These are phyloP conservation scores for Aleadryas rufinucha DNA, from an alignment of 2,113 vertebrate genomes.

Conservation along the genomic window DNA sequence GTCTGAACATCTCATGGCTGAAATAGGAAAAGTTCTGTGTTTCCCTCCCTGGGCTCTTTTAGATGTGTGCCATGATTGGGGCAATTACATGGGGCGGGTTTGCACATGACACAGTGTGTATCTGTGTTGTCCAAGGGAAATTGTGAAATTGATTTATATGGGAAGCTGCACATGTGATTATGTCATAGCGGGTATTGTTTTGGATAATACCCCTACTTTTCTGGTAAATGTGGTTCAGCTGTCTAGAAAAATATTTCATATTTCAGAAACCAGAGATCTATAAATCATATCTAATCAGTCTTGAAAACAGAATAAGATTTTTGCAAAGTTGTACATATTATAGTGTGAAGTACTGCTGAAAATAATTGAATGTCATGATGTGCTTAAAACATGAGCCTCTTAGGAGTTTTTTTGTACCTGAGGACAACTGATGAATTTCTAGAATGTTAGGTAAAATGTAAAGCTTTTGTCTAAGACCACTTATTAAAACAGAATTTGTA, in stretches of 20 bases:
- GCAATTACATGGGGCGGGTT: neutral
- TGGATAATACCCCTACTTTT: neutral
- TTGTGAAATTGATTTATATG: neutral
- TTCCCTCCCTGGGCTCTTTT: neutral
- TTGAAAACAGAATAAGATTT: neutral
- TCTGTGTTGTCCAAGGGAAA: neutral
- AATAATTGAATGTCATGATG: neutral
- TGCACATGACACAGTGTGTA: neutral
- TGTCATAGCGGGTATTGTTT: neutral
- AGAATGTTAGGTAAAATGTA: neutral
- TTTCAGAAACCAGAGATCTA: neutral
- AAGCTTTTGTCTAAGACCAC: neutral
- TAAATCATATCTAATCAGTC: neutral
- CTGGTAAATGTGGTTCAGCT: conserved; percentile 15
- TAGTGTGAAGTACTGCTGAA: neutral
- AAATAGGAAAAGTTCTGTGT: neutral
- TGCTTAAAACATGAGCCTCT: neutral
- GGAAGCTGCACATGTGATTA: neutral
- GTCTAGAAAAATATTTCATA: neutral
- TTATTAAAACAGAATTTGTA: neutral
- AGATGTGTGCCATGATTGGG: neutral
- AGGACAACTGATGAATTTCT: neutral
- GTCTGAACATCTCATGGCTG: neutral
- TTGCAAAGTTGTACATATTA: neutral
- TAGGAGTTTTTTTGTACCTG: neutral